Percentiles rank a stretch among this genome's conserved stretches.
phyloP scores from a whole-genome alignment of 1,140 invertebrate species.

The Paracyclopina nana region DNA sequence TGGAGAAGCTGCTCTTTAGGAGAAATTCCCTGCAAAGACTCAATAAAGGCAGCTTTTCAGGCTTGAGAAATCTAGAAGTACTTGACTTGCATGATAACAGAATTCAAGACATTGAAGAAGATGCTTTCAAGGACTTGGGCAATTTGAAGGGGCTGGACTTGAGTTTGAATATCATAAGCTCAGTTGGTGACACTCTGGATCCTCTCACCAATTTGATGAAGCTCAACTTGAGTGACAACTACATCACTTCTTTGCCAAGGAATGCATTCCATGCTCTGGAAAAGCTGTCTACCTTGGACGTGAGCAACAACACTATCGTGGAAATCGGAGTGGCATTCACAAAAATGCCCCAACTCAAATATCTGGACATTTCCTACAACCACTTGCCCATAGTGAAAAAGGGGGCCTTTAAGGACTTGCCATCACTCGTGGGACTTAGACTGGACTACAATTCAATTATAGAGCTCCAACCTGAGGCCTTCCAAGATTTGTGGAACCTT shows the following conservation, averaged over 20 bases:
- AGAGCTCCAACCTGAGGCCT: slow-evolving; percentile 9
- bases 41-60: slow-evolving; percentile 18
- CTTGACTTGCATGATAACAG: slow-evolving; percentile 15
- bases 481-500: slow-evolving; percentile 7
- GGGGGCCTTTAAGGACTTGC: slow-evolving; percentile 43
- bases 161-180: slow-evolving; percentile 14
- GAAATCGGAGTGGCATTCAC: slow-evolving; percentile 17
- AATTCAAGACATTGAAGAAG: slow-evolving; percentile 16
- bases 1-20: slow-evolving; percentile 47
- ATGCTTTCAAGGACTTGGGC: slow-evolving; percentile 17
- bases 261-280: slow-evolving; percentile 17
- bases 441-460: slow-evolving; percentile 13
- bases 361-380: slow-evolving; percentile 30
- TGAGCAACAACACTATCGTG: slow-evolving; percentile 21
- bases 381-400: slow-evolving; percentile 44
- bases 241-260: slow-evolving; percentile 21
- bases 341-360: slow-evolving; percentile 42
- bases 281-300: slow-evolving; percentile 20
- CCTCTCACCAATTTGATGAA: slow-evolving; percentile 41
- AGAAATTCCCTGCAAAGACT: slow-evolving; percentile 31
- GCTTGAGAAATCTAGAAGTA: slow-evolving; percentile 6
- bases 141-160: slow-evolving; percentile 20
- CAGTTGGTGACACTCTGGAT: slow-evolving; percentile 2
- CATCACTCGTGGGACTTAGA: slow-evolving; percentile 25
- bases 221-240: slow-evolving; percentile 50